These are phyloP conservation scores for Sclerurus mexicanus DNA, from an alignment of 2,113 vertebrate species.

Conservation along the genomic window DNA sequence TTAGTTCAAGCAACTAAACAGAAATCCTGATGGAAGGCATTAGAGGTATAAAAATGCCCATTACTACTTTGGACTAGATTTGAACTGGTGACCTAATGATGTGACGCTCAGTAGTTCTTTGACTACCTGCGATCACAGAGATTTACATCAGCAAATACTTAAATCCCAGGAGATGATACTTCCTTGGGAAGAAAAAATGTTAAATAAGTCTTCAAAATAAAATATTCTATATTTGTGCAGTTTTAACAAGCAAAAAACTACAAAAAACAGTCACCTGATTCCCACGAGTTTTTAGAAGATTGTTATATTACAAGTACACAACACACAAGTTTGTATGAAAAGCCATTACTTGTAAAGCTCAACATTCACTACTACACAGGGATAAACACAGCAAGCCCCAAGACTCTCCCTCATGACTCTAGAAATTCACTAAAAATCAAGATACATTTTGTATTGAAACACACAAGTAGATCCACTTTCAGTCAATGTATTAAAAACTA, in stretches of 20 bases:
- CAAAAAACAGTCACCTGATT: neutral
- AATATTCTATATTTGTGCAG: neutral
- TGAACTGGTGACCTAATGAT: neutral
- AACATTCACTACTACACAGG: neutral
- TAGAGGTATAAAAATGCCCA: neutral
- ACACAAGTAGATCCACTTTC: neutral
- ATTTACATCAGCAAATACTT: neutral
- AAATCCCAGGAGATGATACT: neutral
- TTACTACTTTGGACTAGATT: neutral
- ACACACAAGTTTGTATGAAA: neutral
- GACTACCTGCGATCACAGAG: neutral
- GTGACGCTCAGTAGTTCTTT: neutral
- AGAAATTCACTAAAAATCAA: neutral
- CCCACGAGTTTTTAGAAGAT: neutral
- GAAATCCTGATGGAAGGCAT: neutral
- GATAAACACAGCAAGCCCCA: neutral
- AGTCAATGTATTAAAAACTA: neutral
- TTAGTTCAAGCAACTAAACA: neutral
- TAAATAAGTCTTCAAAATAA: neutral
- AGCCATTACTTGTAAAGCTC: neutral
- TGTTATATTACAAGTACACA: neutral
- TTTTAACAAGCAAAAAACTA: neutral
- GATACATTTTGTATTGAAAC: neutral
- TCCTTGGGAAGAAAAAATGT: neutral
- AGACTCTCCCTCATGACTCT: neutral